Conservation (phyloP, 2,113 vertebrate genomes). For the Ameiurus melas region DNA sequence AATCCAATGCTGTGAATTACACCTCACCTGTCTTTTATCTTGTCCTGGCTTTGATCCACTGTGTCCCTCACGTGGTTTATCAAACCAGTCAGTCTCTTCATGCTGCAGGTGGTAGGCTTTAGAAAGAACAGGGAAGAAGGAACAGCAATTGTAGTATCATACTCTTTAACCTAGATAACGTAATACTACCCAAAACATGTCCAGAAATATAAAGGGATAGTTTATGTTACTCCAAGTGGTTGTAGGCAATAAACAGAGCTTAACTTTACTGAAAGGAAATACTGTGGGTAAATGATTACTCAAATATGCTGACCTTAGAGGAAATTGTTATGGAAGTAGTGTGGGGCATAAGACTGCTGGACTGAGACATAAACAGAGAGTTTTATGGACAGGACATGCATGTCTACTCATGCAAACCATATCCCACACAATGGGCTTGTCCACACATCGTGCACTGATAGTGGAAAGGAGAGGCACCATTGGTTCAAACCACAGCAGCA, state of each 20-base stretch:
- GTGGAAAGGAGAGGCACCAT: slow-evolving; percentile 30
- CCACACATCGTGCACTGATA: slow-evolving; percentile 45
- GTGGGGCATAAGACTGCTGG: slow-evolving; percentile 20
- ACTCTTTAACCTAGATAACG: background rate
- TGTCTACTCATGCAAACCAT: slow-evolving; percentile 53
- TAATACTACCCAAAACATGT: slow-evolving; percentile 33
- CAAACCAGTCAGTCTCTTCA: slow-evolving; percentile 99
- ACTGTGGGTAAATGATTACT: background rate
- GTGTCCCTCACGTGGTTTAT: slow-evolving; percentile 91
- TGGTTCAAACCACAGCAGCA: slow-evolving; percentile 26
- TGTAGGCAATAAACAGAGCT: background rate
- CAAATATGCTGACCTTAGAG: slow-evolving; percentile 32
- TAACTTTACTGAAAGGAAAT: background rate
- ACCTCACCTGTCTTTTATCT: slow-evolving; percentile 84
- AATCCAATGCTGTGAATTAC: background rate
- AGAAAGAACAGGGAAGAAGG: slow-evolving; percentile 70
- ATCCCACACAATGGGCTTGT: slow-evolving; percentile 7
- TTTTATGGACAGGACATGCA: slow-evolving; percentile 56
- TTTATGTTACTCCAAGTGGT: background rate
- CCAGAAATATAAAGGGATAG: background rate
- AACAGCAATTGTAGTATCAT: slow-evolving; percentile 60
- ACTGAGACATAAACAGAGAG: slow-evolving; percentile 33
- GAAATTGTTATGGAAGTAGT: slow-evolving; percentile 19
- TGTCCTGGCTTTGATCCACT: slow-evolving; percentile 74
- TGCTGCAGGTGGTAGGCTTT: slow-evolving; percentile 95